Conservation (phyloP, 2,888 invertebrate species). For the Lumbricus terrestris region DNA sequence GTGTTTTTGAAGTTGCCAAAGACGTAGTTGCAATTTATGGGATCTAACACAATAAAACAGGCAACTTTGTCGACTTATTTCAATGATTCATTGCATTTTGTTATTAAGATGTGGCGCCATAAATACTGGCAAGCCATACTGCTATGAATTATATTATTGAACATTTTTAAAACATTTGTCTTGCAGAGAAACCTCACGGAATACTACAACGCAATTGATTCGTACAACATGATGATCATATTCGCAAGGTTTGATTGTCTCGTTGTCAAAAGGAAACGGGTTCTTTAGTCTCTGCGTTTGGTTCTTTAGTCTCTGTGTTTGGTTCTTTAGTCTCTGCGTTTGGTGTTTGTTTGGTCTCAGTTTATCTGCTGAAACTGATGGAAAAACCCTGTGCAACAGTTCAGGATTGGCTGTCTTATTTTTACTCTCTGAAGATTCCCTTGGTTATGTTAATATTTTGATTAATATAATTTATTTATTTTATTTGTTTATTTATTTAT, state of each 20-base stretch:
- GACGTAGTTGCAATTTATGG: not conserved
- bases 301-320: not conserved
- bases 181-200: constrained; percentile 88
- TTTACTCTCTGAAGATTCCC: not conserved
- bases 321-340: not conserved
- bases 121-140: not conserved
- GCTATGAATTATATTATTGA: not conserved
- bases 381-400: not conserved
- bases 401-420: not conserved
- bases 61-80: not conserved
- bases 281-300: not conserved
- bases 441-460: not conserved
- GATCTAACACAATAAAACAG: too few species aligned
- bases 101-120: not conserved
- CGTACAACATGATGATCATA: constrained; percentile 88
- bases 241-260: constrained; percentile 72
- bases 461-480: not conserved
- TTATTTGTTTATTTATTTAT: too few species aligned
- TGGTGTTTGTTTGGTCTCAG: not conserved
- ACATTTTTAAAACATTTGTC: not conserved
- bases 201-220: constrained; percentile 95
- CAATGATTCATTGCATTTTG: not conserved
- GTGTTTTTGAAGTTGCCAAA: not conserved
- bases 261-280: not conserved
- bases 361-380: not conserved